Percentiles rank a stretch among this genome's conserved stretches.
Conservation (phyloP, 2,113 vertebrate species). For the Prochilodus magdalenae region DNA sequence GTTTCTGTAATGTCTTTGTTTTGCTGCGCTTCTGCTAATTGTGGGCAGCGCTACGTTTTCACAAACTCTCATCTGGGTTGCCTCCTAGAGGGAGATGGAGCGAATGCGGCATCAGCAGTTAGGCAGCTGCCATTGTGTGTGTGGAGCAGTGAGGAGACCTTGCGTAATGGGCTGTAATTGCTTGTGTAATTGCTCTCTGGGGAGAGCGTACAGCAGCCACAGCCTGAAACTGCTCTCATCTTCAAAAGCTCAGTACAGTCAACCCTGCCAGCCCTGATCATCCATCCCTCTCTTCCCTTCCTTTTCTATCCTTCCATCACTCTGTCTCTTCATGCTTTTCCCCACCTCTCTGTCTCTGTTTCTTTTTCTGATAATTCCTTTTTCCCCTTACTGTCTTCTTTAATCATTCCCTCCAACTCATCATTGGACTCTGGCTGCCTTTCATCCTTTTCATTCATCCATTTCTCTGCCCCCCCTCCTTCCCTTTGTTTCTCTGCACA, state of each 20-base stretch:
- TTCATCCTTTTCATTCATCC: conserved; percentile 34
- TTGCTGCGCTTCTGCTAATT: conserved; percentile 37
- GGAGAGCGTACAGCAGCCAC: conserved; percentile 61
- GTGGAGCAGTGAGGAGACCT: conserved; percentile 56
- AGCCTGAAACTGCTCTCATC: conserved; percentile 48
- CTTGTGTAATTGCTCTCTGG: conserved; percentile 74
- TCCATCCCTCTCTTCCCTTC: conserved; percentile 41
- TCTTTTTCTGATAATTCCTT: conserved; percentile 19
- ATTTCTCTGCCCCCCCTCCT: conserved; percentile 28
- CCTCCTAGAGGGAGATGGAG: conserved; percentile 47
- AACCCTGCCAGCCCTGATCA: conserved; percentile 53
- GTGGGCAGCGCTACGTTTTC: conserved; percentile 15
- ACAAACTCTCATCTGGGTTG: conserved; percentile 10
- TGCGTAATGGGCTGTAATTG: conserved; percentile 66
- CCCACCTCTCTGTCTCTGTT: conserved; percentile 37
- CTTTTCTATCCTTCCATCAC: conserved; percentile 23
- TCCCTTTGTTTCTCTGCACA: conserved; percentile 3
- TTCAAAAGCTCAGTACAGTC: conserved; percentile 52
- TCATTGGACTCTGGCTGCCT: conserved; percentile 29
- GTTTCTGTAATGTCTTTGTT: not conserved
- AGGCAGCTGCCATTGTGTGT: conserved; percentile 59
- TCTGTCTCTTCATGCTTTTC: conserved; percentile 24
- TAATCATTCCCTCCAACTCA: conserved; percentile 49
- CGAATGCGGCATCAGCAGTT: conserved; percentile 45
- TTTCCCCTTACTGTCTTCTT: conserved; percentile 40